Percentiles rank a stretch among this genome's conserved stretches.
Evolutionary conservation across 2,888 invertebrate species (phyloP).

Genomic region (Idaea straminata): DNA sequence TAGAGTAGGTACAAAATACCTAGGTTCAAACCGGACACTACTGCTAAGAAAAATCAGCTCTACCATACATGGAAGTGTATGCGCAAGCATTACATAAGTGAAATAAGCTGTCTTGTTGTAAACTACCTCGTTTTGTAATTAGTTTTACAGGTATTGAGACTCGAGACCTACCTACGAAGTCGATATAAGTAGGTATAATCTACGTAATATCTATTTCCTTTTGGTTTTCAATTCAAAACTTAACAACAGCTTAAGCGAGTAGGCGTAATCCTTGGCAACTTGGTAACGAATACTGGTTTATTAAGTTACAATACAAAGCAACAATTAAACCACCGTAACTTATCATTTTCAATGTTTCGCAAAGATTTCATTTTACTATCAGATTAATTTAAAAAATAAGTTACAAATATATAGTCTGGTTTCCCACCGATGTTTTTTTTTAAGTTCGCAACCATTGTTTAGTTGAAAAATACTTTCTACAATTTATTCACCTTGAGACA

Average conservation of each 20-base stretch:
- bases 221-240: slow-evolving; percentile 3
- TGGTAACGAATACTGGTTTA: slow-evolving; percentile 3
- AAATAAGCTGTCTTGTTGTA: slow-evolving; percentile 28
- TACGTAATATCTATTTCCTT: slow-evolving; percentile 32
- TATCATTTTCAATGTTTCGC: not conserved
- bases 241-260: slow-evolving; percentile 2
- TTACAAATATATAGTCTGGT: not conserved
- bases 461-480: slow-evolving; percentile 5
- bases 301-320: not conserved
- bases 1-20: not conserved
- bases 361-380: not conserved
- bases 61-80: slow-evolving; percentile 55
- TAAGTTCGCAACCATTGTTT: not conserved
- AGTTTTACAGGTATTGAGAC: slow-evolving; percentile 22
- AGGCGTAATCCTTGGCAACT: not conserved
- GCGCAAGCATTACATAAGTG: slow-evolving; percentile 33
- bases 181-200: slow-evolving; percentile 18
- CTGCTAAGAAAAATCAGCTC: slow-evolving; percentile 52
- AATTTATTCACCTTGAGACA: slow-evolving; percentile 8
- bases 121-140: slow-evolving; percentile 34
- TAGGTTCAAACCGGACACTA: slow-evolving; percentile 40
- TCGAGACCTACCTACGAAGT: slow-evolving; percentile 9
- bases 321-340: not conserved
- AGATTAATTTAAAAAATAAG: not conserved
- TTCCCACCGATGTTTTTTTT: not conserved